These are phyloP conservation scores for Pollenia griseotomentosa DNA, from an alignment of 2,888 invertebrate species.

Conservation along the genomic window DNA sequence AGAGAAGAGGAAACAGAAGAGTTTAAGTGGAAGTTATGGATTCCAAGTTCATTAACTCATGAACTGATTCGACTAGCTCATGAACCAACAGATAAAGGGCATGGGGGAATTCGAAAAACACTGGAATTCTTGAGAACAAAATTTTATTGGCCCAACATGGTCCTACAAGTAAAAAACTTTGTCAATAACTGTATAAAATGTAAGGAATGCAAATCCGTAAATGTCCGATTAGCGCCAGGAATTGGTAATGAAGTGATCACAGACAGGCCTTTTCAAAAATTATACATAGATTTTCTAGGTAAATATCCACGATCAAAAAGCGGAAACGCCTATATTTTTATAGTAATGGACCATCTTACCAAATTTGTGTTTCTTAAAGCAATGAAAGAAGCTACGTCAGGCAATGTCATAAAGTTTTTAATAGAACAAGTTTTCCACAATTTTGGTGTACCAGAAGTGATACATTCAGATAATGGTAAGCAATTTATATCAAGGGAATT, in stretches of 20 bases:
- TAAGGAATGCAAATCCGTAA: neutral
- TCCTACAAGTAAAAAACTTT: neutral
- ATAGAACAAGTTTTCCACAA: neutral
- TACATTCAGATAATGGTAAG: neutral
- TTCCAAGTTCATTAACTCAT: conserved; percentile 32
- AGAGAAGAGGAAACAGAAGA: neutral
- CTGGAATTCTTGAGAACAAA: neutral
- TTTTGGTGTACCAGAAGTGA: neutral
- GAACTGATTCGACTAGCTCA: conserved; percentile 11
- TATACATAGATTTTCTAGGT: neutral
- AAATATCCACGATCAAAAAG: neutral
- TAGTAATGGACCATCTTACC: neutral
- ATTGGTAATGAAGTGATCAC: neutral
- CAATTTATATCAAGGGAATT: conserved; percentile 1
- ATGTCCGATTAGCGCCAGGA: neutral
- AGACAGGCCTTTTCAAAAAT: neutral
- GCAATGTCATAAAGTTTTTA: too few relatives aligned
- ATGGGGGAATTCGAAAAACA: conserved; percentile 46
- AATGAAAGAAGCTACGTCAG: too few relatives aligned
- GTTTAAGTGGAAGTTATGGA: conserved; percentile 46
- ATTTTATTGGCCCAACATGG: conserved; percentile 54
- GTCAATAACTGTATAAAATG: neutral
- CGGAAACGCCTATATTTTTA: neutral
- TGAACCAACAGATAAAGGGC: neutral
- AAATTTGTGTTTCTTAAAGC: too few relatives aligned